A percentile compares a stretch with the other conserved stretches of the same genome.
These are phyloP conservation scores for Patella caerulea DNA, from an alignment of 2,888 invertebrate genomes.

Conservation along the genomic window DNA sequence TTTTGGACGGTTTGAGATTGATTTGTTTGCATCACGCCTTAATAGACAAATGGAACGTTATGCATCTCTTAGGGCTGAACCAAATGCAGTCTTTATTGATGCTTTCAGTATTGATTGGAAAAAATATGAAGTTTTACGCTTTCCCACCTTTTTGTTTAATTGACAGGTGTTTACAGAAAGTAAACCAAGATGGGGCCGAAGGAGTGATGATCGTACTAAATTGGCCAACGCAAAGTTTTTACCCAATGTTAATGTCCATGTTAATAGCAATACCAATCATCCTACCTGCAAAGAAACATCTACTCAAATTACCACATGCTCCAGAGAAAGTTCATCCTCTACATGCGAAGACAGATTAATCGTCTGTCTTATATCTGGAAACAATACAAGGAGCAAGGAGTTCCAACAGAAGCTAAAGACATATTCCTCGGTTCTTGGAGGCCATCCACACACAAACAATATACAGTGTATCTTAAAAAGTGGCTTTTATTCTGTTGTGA, in stretches of 20 bases:
- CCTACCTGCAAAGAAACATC: background rate
- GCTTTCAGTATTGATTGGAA: conserved; percentile 24
- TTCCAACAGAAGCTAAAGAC: conserved; percentile 8
- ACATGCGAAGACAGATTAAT: background rate
- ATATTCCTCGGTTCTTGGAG: conserved; percentile 13
- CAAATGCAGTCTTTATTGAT: conserved; percentile 22
- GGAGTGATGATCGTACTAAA: conserved; percentile 24
- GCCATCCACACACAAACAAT: conserved; percentile 1
- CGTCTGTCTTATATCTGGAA: conserved; percentile 4
- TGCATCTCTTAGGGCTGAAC: conserved; percentile 23
- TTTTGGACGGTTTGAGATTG: conserved; percentile 18
- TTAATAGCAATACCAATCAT: background rate
- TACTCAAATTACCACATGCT: background rate
- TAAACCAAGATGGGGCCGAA: conserved; percentile 17
- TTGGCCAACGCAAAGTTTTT: conserved; percentile 33
- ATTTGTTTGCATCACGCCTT: conserved; percentile 32
- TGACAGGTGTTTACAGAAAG: conserved; percentile 21
- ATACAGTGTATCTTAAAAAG: conserved; percentile 2
- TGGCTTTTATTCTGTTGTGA: conserved; percentile 5
- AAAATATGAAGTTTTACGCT: conserved; percentile 19
- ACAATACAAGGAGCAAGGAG: background rate
- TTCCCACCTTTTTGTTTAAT: conserved; percentile 32
- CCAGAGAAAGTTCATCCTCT: conserved; percentile 11
- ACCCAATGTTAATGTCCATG: conserved; percentile 19
- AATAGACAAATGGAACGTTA: conserved; percentile 25